Base-by-base conservation (phyloP, 2,797 vertebrate species). In the Pempheris klunzingeri region DNA sequence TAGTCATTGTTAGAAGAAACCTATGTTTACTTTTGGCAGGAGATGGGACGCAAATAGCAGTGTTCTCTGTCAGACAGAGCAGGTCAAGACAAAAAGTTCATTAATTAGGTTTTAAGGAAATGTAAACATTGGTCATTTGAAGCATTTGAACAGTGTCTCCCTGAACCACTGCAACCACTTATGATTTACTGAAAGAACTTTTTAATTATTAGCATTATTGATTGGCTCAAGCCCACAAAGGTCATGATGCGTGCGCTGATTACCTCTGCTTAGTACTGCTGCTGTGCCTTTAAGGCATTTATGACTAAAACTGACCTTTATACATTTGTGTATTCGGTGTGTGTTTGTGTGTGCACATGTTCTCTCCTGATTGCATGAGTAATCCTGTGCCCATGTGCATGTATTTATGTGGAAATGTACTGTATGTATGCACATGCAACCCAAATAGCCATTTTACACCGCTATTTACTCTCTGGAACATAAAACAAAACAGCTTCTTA, bases 401-500 rank as follows among this genome's bases (percentile, higher is more conserved):
- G 85, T 54, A 87, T 88, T 92, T 92, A 92, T 24, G 30, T 80
- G 77, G 61, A 60, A 72, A 90, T 89, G 70, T 86, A 90, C 79
- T 89, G 70, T 86, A 90, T 80, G 71, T 85, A 87, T 90, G 78
- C 87, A 85, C 87, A 87, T 76, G 70, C 68, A 87, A 89, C 77
- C 77, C 85, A 77, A 85, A 91, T 62, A 87, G 85, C 78, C 69
- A 81, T 84, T 92, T 93, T 88, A 92, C 83, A 78, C 90, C 54
- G 80, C 82, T 75, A 78, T 92, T 93, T 94, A 87, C 75, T 87
- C 87, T 67, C 34, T 77, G 78, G 61, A 92, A 90, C 82, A 88
- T 89, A 87, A 89, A 92, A 92, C 75, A 87, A 90, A 93, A 87
- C 62, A 70, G 87, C 91, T 79, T 84, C 85, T 90, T 95, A 94